A percentile compares a stretch with the other conserved stretches of the same genome.
These are phyloP conservation scores for Sandelia bainsii DNA, from an alignment of 2,797 vertebrate species.

Conservation along the genomic window DNA sequence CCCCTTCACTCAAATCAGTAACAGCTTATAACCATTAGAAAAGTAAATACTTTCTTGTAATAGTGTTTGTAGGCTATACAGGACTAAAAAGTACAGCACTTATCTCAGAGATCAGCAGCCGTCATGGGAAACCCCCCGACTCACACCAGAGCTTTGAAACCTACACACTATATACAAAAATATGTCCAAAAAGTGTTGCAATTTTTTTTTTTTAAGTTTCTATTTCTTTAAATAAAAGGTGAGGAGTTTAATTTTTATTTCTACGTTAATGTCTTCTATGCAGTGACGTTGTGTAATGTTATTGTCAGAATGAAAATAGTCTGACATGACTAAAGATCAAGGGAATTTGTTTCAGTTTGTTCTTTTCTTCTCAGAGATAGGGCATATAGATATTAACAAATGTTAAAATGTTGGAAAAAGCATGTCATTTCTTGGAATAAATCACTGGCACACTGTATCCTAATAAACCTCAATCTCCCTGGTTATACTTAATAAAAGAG, in stretches of 20 bases:
- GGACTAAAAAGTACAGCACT: not conserved
- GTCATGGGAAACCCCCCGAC: not conserved
- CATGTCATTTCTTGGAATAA: conserved; percentile 1
- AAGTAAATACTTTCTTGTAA: not conserved
- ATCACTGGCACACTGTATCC: conserved; percentile 1
- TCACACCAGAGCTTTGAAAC: too few species aligned
- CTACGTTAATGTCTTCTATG: not conserved
- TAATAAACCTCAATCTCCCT: not conserved
- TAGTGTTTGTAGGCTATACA: not conserved
- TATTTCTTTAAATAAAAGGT: not conserved
- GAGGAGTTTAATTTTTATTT: conserved; percentile 4
- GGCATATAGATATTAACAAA: conserved; percentile 11
- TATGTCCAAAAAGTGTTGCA: not conserved
- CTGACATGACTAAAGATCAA: conserved; percentile 3
- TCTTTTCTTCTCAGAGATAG: conserved; percentile 16
- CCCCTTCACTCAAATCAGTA: not conserved
- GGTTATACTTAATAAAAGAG: conserved; percentile 28
- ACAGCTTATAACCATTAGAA: not conserved
- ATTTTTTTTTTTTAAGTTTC: too few species aligned
- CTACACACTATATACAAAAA: not conserved
- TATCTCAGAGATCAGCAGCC: not conserved
- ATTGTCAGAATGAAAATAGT: conserved; percentile 8
- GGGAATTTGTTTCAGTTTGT: not conserved
- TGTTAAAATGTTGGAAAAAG: conserved; percentile 10
- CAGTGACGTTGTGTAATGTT: not conserved